Percentiles rank a stretch among this genome's conserved stretches.
Evolutionary conservation across 1,140 invertebrate species (phyloP).

Genomic region (Drosophila triauraria): DNA sequence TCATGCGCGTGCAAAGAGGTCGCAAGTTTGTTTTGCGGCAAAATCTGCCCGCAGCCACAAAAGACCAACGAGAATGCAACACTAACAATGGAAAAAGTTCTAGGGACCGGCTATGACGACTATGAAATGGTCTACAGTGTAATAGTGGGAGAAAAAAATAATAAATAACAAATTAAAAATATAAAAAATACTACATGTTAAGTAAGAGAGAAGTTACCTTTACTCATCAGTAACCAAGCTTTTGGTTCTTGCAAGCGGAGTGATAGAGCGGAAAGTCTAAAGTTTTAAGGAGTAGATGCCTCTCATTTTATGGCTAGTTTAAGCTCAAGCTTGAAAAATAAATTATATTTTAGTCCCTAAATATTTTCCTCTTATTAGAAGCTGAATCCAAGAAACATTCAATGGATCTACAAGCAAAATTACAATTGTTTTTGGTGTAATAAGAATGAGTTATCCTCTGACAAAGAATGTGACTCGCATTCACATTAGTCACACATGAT

Average conservation of each 20-base stretch:
- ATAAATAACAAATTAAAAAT: background rate
- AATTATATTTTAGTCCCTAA: too few species aligned
- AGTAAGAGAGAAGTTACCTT: too few species aligned
- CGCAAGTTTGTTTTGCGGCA: slow-evolving; percentile 44
- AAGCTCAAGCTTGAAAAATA: too few species aligned
- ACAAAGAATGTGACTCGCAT: slow-evolving; percentile 1
- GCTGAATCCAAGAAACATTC: too few species aligned
- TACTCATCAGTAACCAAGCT: background rate
- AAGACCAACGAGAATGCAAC: slow-evolving; percentile 42
- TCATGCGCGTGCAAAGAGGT: slow-evolving; percentile 39
- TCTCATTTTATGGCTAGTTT: too few species aligned
- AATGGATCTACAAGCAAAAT: too few species aligned
- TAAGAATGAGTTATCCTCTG: slow-evolving; percentile 20
- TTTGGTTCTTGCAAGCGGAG: too few species aligned
- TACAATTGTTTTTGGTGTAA: slow-evolving; percentile 4
- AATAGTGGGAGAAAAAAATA: background rate
- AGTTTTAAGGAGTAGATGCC: too few species aligned
- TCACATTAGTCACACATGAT: slow-evolving; percentile 36
- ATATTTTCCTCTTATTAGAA: too few species aligned
- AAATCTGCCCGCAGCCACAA: slow-evolving; percentile 39
- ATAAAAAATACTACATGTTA: too few species aligned
- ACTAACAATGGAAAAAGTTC: slow-evolving; percentile 28
- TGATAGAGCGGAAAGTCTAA: too few species aligned
- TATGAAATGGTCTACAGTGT: background rate
- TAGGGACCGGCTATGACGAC: slow-evolving; percentile 1